A percentile compares a stretch with the other conserved stretches of the same genome.
phyloP scores from a whole-genome alignment of 1,140 invertebrate species.

The Lordiphosa collinella region DNA sequence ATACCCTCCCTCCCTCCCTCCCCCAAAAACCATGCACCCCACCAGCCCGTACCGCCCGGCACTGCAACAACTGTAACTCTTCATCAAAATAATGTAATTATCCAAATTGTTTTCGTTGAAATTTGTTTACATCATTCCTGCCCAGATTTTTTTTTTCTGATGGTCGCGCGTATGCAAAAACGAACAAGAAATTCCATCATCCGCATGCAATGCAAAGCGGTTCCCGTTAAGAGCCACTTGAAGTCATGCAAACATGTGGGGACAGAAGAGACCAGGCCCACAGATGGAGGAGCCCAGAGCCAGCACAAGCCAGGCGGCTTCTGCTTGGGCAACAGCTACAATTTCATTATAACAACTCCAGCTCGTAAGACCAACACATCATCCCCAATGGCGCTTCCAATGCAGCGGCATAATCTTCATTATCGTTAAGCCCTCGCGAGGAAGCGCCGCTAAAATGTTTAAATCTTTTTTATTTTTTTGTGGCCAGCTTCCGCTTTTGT shows the following conservation, averaged over 20 bases:
- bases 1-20: too few species aligned
- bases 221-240: conserved; percentile 70
- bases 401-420: conserved; percentile 64
- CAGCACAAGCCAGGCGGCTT: conserved; percentile 37
- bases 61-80: conserved; percentile 57
- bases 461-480: conserved; percentile 24
- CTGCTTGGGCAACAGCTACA: conserved; percentile 37
- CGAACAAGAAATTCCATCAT: conserved; percentile 15
- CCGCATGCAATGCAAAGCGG: conserved; percentile 49
- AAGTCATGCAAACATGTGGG: conserved; percentile 34
- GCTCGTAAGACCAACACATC: conserved; percentile 25
- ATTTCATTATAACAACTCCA: conserved; percentile 54
- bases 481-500: conserved; percentile 53
- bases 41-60: not conserved
- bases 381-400: conserved; percentile 31
- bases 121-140: conserved; percentile 73
- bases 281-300: conserved; percentile 12
- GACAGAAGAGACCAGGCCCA: not conserved
- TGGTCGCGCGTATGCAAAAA: conserved; percentile 36
- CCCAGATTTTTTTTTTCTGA: conserved; percentile 10
- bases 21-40: too few species aligned
- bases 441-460: conserved; percentile 65
- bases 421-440: conserved; percentile 62
- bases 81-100: conserved; percentile 76
- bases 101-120: conserved; percentile 77